These are phyloP conservation scores for Poecile atricapillus DNA, from an alignment of 2,113 vertebrate genomes.

Conservation along the genomic window DNA sequence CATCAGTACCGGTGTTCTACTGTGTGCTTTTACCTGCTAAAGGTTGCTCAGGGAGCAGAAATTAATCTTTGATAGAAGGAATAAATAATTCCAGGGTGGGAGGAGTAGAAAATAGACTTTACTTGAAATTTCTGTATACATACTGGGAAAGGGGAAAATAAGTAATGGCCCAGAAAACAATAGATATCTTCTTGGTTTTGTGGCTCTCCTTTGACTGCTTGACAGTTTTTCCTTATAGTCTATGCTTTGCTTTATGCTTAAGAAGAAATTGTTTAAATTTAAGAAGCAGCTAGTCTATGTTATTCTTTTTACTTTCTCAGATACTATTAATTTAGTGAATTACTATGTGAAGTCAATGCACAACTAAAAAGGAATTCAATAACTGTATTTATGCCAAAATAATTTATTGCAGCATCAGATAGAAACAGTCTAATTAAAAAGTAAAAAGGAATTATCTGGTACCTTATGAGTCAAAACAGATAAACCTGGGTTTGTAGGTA, in stretches of 20 bases:
- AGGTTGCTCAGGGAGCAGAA: not conserved
- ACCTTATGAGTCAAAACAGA: not conserved
- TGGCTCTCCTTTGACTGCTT: not conserved
- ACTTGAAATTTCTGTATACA: not conserved
- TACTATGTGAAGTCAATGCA: not conserved
- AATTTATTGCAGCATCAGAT: not conserved
- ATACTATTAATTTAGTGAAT: not conserved
- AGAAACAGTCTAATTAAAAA: constrained; percentile 1
- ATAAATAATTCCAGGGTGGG: not conserved
- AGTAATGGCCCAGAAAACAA: not conserved
- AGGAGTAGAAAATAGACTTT: not conserved
- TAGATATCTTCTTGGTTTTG: not conserved
- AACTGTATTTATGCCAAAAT: not conserved
- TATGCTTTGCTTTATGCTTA: not conserved
- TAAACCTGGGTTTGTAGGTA: not conserved
- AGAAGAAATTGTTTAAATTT: not conserved
- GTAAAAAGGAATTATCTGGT: not conserved
- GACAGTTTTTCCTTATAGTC: not conserved
- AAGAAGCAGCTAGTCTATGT: not conserved
- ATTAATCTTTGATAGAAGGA: not conserved
- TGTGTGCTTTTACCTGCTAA: not conserved
- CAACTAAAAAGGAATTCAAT: not conserved
- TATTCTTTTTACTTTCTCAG: not conserved
- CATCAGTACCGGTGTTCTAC: not conserved
- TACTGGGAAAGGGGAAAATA: not conserved